Evolutionary conservation across 2,888 invertebrate species (phyloP).

Genomic region (Tiphia femorata): DNA sequence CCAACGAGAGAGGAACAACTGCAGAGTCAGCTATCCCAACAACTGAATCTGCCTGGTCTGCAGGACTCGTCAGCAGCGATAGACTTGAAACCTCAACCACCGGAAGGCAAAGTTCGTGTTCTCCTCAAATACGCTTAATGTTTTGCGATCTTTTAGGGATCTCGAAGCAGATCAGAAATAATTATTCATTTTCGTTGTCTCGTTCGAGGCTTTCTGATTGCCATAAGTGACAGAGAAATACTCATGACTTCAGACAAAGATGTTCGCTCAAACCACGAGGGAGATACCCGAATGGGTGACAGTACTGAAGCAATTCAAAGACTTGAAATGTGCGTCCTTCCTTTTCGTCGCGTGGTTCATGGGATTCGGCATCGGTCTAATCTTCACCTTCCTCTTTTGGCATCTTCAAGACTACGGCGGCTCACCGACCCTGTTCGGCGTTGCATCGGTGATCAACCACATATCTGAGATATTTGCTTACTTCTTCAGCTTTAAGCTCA

Average conservation of each 20-base stretch:
- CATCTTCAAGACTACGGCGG: constrained; percentile 97
- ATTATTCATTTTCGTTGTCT: not conserved
- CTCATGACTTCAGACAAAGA: no score
- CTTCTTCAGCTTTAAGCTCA: constrained; percentile 96
- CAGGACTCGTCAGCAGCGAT: constrained; percentile 74
- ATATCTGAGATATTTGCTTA: constrained; percentile 98
- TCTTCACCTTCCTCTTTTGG: constrained; percentile 99
- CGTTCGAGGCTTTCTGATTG: not conserved
- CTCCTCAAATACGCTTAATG: no score
- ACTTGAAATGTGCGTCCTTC: constrained; percentile 91
- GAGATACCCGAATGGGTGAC: constrained; percentile 96
- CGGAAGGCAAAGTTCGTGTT: constrained; percentile 70
- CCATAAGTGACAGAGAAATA: not conserved
- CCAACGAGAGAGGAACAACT: constrained; percentile 81
- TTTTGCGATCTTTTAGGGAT: no score
- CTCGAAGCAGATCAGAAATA: not conserved
- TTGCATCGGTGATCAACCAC: constrained; percentile 98
- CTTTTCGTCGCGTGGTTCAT: constrained; percentile 98
- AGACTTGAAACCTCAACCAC: constrained; percentile 63
- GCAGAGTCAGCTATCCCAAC: constrained; percentile 87
- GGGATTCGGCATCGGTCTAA: constrained; percentile 98
- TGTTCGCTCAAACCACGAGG: constrained; percentile 91
- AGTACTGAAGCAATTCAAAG: constrained; percentile 90
- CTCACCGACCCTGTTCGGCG: constrained; percentile 96
- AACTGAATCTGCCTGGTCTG: constrained; percentile 84